phyloP scores from a whole-genome alignment of 2,113 vertebrate species.

The Trogon melanurus region DNA sequence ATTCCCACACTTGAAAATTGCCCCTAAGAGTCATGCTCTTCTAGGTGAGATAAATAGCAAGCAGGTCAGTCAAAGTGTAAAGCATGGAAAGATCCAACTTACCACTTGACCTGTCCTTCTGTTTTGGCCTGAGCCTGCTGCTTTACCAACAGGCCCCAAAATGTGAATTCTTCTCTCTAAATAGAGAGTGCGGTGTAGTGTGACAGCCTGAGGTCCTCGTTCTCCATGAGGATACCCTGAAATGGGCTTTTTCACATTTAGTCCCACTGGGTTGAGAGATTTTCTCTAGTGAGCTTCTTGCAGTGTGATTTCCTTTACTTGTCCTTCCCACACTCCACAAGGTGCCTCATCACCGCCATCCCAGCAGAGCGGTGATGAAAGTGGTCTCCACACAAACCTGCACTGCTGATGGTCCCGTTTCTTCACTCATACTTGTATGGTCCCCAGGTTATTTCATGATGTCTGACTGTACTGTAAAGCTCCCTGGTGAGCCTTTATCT shows the following conservation, averaged over 20 bases:
- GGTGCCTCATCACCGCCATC: background rate
- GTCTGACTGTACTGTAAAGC: background rate
- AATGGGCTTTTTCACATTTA: background rate
- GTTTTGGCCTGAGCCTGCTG: background rate
- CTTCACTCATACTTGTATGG: fast-evolving
- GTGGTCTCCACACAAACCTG: background rate
- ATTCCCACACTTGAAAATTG: background rate
- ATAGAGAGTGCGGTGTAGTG: background rate
- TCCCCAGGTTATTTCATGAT: background rate
- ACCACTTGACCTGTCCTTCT: background rate
- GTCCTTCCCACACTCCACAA: background rate
- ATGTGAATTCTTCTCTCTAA: background rate
- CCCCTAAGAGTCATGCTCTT: background rate
- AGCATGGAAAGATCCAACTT: background rate
- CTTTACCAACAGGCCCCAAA: background rate
- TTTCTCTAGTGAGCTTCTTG: background rate
- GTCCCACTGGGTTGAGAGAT: background rate
- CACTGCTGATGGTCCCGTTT: fast-evolving
- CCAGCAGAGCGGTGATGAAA: background rate
- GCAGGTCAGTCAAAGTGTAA: background rate
- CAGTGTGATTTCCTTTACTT: background rate
- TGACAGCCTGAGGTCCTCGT: background rate
- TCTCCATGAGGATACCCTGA: background rate
- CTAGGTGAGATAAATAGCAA: background rate
- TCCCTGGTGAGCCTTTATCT: background rate